Conservation (phyloP, 2,113 vertebrate genomes). For the Anhinga anhinga region DNA sequence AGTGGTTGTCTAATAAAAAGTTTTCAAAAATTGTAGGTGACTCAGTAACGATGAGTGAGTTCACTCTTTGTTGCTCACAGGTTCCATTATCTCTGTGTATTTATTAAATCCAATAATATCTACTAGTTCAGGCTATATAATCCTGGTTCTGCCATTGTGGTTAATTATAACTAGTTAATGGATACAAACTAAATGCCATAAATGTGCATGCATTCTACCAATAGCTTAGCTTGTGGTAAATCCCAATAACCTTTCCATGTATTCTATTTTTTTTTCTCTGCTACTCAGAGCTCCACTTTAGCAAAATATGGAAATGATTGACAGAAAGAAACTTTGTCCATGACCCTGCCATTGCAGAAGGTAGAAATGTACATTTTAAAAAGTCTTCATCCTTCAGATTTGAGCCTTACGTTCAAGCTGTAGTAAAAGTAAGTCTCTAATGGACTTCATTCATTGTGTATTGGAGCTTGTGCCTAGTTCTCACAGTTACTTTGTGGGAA, state of each 20-base stretch:
- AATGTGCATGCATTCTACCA: background rate
- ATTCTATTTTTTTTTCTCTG: background rate
- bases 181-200: background rate
- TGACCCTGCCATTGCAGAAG: background rate
- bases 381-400: background rate
- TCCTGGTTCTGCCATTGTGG: background rate
- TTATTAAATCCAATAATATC: background rate
- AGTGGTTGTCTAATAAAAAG: background rate
- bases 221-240: background rate
- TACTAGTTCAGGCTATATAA: background rate
- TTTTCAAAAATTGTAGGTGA: background rate
- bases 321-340: background rate
- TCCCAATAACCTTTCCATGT: background rate
- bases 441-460: rapidly evolving
- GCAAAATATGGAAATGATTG: background rate
- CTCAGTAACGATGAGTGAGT: background rate
- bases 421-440: background rate
- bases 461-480: background rate
- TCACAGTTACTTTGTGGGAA: background rate
- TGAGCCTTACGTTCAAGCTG: background rate
- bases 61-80: background rate
- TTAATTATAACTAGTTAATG: background rate
- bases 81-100: background rate
- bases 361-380: background rate
- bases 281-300: background rate